Evolutionary conservation across 2,888 invertebrate species (phyloP).

Genomic region (Hylaea fasciaria): DNA sequence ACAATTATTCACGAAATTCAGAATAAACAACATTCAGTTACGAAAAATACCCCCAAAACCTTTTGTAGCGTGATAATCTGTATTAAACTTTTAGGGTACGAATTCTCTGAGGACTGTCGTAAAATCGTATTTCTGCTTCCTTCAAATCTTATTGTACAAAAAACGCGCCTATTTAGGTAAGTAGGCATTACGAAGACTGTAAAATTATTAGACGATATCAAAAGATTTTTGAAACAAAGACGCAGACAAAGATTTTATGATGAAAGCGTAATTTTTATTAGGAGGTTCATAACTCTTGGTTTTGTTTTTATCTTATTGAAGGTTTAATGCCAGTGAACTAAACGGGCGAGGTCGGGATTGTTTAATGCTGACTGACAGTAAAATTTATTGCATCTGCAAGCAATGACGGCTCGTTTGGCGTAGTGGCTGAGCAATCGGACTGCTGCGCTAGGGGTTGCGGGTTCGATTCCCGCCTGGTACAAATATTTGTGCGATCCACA

Average conservation of each 20-base stretch:
- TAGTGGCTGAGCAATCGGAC: too few species aligned
- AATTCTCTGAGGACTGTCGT: slow-evolving; percentile 39
- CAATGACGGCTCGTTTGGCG: background rate
- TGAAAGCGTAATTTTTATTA: slow-evolving; percentile 26
- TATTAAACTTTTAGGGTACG: slow-evolving; percentile 44
- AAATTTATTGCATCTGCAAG: background rate
- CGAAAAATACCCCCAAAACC: slow-evolving; percentile 37
- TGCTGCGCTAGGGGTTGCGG: too few species aligned
- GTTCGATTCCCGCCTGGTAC: too few species aligned
- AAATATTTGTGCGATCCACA: too few species aligned
- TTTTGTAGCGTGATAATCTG: slow-evolving; percentile 44
- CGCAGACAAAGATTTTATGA: slow-evolving; percentile 25
- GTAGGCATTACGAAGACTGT: slow-evolving; percentile 34
- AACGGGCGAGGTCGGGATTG: background rate
- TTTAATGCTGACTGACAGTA: background rate
- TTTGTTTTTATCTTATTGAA: slow-evolving; percentile 14
- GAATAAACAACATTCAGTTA: slow-evolving; percentile 38
- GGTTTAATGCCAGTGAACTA: slow-evolving; percentile 3
- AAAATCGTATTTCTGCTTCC: slow-evolving; percentile 40
- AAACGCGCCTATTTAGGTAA: slow-evolving; percentile 34
- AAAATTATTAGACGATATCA: slow-evolving; percentile 32
- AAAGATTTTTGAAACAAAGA: slow-evolving; percentile 31
- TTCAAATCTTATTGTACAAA: slow-evolving; percentile 36
- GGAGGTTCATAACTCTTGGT: slow-evolving; percentile 1
- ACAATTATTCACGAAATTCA: slow-evolving; percentile 25